Conservation (phyloP, 2,797 vertebrate genomes). For the Glyptemys insculpta region DNA sequence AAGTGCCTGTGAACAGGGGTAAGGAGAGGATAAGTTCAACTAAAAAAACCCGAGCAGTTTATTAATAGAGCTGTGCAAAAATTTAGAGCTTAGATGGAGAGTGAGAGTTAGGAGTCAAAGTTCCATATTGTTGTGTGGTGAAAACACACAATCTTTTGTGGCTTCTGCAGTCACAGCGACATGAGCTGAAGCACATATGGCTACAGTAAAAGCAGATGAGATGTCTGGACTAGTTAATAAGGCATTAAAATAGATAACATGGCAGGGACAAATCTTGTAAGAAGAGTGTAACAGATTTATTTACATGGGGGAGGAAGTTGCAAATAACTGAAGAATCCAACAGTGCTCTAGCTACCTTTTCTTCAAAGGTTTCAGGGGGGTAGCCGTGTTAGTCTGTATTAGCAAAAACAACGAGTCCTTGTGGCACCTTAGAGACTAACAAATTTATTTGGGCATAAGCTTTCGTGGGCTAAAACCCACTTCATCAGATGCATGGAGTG, state of each 20-base stretch:
- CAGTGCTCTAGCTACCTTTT: neutral
- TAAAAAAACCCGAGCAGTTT: neutral
- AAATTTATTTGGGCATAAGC: no score
- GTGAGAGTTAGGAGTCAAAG: neutral
- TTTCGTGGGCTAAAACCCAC: no score
- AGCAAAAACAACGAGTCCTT: no score
- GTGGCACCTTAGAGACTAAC: no score
- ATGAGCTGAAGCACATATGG: neutral
- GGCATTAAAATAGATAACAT: neutral
- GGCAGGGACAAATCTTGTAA: neutral
- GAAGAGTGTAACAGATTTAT: neutral
- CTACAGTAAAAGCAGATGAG: neutral
- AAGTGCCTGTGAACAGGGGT: neutral
- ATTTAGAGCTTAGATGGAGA: neutral
- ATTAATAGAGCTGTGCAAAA: neutral
- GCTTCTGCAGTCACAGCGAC: neutral
- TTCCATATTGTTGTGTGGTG: rapidly evolving
- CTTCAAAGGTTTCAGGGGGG: neutral
- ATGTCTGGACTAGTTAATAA: neutral
- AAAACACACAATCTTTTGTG: neutral
- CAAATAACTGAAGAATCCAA: neutral
- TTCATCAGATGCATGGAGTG: no score
- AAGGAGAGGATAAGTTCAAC: neutral
- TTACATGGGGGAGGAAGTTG: neutral
- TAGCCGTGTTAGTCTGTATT: no score